phyloP scores from a whole-genome alignment of 2,113 vertebrate species.

The Daboia siamensis region DNA sequence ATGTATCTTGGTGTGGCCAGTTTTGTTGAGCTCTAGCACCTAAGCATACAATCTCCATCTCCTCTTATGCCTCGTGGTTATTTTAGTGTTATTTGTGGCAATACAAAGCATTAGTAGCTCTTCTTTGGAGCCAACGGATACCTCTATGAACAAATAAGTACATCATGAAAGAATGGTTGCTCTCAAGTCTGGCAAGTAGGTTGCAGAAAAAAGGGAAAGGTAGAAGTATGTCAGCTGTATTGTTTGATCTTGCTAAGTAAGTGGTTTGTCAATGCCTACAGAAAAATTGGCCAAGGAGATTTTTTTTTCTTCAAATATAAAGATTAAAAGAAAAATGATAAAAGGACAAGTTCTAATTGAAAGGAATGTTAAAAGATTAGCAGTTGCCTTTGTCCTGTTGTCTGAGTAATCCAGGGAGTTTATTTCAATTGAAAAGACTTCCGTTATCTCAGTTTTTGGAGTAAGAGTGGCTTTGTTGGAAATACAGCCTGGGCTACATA shows the following conservation, averaged over 20 bases:
- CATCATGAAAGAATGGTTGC: neutral
- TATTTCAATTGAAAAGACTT: neutral
- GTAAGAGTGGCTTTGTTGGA: neutral
- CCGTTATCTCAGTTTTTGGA: neutral
- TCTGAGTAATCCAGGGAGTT: neutral
- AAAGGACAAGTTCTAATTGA: neutral
- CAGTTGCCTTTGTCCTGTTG: neutral
- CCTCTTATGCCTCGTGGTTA: neutral
- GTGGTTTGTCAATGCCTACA: neutral
- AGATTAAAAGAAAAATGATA: neutral
- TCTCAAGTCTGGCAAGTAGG: neutral
- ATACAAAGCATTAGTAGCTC: neutral
- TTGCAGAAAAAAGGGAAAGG: neutral
- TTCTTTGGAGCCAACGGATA: neutral
- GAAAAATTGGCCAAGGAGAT: neutral
- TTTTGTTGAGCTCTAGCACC: neutral
- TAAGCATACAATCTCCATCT: neutral
- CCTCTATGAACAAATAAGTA: neutral
- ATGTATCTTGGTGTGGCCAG: neutral
- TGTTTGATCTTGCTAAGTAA: neutral
- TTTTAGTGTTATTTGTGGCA: neutral
- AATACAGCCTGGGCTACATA: neutral
- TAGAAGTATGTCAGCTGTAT: neutral
- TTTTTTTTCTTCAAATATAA: neutral
- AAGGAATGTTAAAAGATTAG: neutral